Conservation (phyloP, 2,888 invertebrate genomes). For the Leptogaster cylindrica region DNA sequence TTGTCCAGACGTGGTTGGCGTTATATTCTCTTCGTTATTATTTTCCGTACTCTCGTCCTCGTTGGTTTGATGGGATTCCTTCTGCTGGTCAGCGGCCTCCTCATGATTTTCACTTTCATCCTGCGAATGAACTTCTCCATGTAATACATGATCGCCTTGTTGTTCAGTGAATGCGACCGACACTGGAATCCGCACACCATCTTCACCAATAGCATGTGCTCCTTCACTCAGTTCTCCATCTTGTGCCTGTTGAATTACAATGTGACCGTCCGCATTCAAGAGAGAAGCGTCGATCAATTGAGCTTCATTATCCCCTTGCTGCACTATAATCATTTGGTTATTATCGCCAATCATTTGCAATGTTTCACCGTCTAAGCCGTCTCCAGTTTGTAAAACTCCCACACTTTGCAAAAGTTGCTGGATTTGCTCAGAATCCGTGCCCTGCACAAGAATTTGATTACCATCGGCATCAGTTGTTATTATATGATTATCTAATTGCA, state of each 20-base stretch:
- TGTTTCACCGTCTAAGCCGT: conserved; percentile 61
- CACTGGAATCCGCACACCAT: conserved; percentile 62
- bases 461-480: conserved; percentile 61
- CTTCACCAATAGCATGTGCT: conserved; percentile 61
- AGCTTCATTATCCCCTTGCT: conserved; percentile 61
- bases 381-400: conserved; percentile 61
- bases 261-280: conserved; percentile 61
- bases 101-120: conserved; percentile 55
- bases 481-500: conserved; percentile 62
- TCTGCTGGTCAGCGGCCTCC: conserved; percentile 51
- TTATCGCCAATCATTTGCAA: conserved; percentile 62
- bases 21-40: conserved; percentile 19
- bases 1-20: conserved; percentile 47
- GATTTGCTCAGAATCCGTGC: conserved; percentile 60
- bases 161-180: conserved; percentile 61
- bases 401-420: conserved; percentile 62
- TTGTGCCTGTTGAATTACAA: conserved; percentile 61
- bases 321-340: conserved; percentile 62
- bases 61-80: conserved; percentile 39
- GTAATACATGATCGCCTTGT: conserved; percentile 58
- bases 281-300: conserved; percentile 62
- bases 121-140: conserved; percentile 50
- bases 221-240: conserved; percentile 59
- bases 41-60: conserved; percentile 14
- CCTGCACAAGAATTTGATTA: conserved; percentile 61